phyloP scores from a whole-genome alignment of 1,140 invertebrate species.

The Micrasema minimum region DNA sequence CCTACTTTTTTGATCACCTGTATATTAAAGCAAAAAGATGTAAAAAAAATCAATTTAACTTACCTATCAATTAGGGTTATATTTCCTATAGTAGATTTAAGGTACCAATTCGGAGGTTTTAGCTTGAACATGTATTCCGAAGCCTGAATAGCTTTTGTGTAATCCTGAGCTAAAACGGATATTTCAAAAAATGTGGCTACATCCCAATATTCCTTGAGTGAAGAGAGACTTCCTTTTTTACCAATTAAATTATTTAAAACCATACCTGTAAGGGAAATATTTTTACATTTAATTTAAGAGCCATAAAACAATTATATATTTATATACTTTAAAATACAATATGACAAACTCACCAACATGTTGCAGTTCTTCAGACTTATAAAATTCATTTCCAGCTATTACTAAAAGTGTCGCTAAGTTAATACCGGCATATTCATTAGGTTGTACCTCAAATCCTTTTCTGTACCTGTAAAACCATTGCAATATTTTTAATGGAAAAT shows the following conservation, averaged over 20 bases:
- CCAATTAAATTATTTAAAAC: slow-evolving; percentile 98
- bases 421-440: slow-evolving; percentile 99
- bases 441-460: slow-evolving; percentile 97
- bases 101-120: slow-evolving; percentile 98
- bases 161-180: slow-evolving; percentile 96
- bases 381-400: slow-evolving; percentile 97
- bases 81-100: slow-evolving; percentile 98
- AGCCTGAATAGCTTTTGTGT: slow-evolving; percentile 96
- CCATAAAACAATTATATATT: background rate
- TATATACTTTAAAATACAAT: slow-evolving; percentile 37
- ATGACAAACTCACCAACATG: slow-evolving; percentile 81
- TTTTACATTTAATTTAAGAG: slow-evolving; percentile 28
- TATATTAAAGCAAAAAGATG: too few relatives aligned
- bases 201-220: slow-evolving; percentile 98
- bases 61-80: slow-evolving; percentile 90
- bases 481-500: too few relatives aligned
- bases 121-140: slow-evolving; percentile 99
- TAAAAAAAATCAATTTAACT: background rate
- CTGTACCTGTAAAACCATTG: slow-evolving; percentile 72
- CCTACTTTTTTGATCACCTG: too few relatives aligned
- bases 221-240: slow-evolving; percentile 94
- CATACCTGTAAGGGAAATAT: slow-evolving; percentile 73
- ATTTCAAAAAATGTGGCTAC: slow-evolving; percentile 99
- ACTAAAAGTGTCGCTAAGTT: slow-evolving; percentile 98
- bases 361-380: slow-evolving; percentile 89